These are phyloP conservation scores for Hyposmocoma kahamanoa DNA, from an alignment of 1,140 invertebrate genomes.

Conservation along the genomic window DNA sequence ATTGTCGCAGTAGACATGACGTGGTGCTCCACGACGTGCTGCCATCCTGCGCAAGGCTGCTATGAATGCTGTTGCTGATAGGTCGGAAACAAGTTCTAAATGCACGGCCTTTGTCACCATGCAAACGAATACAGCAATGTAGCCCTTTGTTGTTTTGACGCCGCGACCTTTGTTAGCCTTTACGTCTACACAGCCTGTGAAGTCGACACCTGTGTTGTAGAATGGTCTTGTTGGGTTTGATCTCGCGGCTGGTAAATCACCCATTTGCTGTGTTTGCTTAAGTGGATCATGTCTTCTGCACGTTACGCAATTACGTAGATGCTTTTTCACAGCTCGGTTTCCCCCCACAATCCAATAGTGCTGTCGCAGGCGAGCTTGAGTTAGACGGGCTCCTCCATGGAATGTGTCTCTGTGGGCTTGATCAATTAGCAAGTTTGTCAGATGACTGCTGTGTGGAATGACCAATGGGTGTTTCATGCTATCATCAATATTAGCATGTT, in stretches of 20 bases:
- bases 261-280: conserved; percentile 21
- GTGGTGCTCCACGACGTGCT: too few species aligned
- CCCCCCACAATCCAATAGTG: conserved; percentile 21
- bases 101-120: conserved; percentile 48
- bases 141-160: conserved; percentile 26
- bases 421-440: conserved; percentile 16
- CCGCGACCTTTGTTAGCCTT: conserved; percentile 22
- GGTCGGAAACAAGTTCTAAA: conserved; percentile 40
- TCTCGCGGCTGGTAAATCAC: conserved; percentile 23
- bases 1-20: too few species aligned
- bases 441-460: conserved; percentile 3
- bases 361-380: conserved; percentile 10
- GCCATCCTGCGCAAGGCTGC: conserved; percentile 40
- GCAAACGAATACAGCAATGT: conserved; percentile 46
- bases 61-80: conserved; percentile 43
- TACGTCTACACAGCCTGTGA: conserved; percentile 29
- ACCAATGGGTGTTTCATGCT: conserved; percentile 9
- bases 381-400: conserved; percentile 15
- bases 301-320: conserved; percentile 6
- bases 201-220: conserved; percentile 40
- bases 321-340: not conserved
- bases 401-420: too few species aligned
- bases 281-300: conserved; percentile 11
- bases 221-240: too few species aligned
- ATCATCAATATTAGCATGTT: not conserved